phyloP scores from a whole-genome alignment of 2,113 vertebrate genomes.

The Natator depressus region DNA sequence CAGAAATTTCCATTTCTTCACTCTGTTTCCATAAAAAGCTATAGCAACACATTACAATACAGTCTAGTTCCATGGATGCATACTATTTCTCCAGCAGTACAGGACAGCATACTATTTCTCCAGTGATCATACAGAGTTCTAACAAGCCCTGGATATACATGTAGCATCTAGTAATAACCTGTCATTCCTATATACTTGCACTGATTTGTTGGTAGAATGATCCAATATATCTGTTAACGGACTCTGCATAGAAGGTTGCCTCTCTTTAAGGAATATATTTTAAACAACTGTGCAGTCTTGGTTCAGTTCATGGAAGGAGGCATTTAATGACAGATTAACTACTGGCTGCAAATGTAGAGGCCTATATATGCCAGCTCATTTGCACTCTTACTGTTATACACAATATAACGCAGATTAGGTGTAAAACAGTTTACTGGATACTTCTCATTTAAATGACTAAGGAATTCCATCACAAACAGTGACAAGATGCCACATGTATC shows the following conservation, averaged over 20 bases:
- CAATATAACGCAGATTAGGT: neutral
- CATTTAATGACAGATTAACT: neutral
- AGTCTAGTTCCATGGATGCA: neutral
- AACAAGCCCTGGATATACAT: neutral
- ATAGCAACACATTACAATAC: neutral
- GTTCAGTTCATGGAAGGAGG: neutral
- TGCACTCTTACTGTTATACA: neutral
- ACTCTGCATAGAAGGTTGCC: neutral
- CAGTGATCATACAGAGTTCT: neutral
- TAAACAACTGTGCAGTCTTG: neutral
- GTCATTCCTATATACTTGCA: fast-evolving
- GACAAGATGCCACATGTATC: neutral
- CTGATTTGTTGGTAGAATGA: neutral
- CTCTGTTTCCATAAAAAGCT: neutral
- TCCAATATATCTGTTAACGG: neutral
- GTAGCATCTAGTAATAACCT: neutral
- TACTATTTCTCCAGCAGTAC: neutral
- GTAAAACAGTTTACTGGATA: neutral
- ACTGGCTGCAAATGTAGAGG: neutral
- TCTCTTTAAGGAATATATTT: neutral
- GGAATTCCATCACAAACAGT: neutral
- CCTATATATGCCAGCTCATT: neutral
- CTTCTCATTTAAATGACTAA: neutral
- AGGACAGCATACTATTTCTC: too few relatives aligned
- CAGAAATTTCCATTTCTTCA: neutral